Percentiles rank a stretch among this genome's conserved stretches.
phyloP scores from a whole-genome alignment of 2,797 vertebrate species.

The Carapus acus region DNA sequence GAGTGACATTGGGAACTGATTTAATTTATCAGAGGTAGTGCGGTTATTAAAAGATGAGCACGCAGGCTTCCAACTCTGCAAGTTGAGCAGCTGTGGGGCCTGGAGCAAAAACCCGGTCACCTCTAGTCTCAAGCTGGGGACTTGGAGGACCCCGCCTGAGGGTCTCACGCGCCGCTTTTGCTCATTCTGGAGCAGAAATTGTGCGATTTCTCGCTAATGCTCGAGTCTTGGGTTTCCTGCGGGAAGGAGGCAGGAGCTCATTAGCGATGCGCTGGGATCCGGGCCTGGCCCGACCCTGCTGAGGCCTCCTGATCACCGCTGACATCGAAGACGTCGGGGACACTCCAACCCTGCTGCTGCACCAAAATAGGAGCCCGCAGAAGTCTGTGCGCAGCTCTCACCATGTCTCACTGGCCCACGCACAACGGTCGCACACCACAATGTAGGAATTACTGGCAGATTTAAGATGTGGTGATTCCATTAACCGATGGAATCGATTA shows the following conservation, averaged over 20 bases:
- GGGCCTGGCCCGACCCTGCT: background rate
- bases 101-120: slow-evolving; percentile 32
- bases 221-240: slow-evolving; percentile 50
- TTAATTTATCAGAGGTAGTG: slow-evolving; percentile 10
- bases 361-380: slow-evolving; percentile 30
- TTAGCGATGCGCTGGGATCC: slow-evolving; percentile 19
- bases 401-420: slow-evolving; percentile 24
- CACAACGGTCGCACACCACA: slow-evolving; percentile 29
- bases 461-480: no score
- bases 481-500: no score
- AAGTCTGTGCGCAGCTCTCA: slow-evolving; percentile 35
- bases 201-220: slow-evolving; percentile 58
- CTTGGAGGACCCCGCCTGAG: slow-evolving; percentile 41
- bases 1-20: background rate
- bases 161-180: slow-evolving; percentile 31
- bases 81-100: slow-evolving; percentile 20
- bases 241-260: slow-evolving; percentile 52
- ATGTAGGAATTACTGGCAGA: no score
- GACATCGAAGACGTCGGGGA: slow-evolving; percentile 48
- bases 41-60: slow-evolving; percentile 20
- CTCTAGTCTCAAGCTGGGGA: slow-evolving; percentile 32
- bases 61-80: background rate
- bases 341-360: slow-evolving; percentile 43
- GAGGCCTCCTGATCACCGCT: slow-evolving; percentile 56
- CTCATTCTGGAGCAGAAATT: slow-evolving; percentile 39